Percentiles rank a stretch among this genome's conserved stretches.
These are phyloP conservation scores for Pangasius sanitwongsei DNA, from an alignment of 2,797 vertebrate genomes.

Conservation along the genomic window DNA sequence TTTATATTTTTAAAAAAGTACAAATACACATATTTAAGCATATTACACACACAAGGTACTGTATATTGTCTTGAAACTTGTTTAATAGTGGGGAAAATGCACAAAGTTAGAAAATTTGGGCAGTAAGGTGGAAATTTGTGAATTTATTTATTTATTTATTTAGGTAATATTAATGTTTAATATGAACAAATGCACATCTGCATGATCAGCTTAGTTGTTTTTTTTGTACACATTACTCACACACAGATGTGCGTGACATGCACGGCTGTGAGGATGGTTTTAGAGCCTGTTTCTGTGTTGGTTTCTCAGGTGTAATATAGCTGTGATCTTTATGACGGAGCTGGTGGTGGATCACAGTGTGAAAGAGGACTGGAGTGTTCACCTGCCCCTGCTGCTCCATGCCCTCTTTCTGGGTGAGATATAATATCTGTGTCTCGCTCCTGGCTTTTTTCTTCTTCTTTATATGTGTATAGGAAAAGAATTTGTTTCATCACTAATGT, in stretches of 20 bases:
- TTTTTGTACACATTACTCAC: not conserved
- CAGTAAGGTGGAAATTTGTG: not conserved
- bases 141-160: not conserved
- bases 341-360: slow-evolving; percentile 99
- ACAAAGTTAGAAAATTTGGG: not conserved
- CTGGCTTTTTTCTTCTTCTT: not conserved
- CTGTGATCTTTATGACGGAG: slow-evolving; percentile 98
- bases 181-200: not conserved
- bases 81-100: not conserved
- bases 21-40: no score
- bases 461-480: not conserved
- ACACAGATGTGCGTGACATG: not conserved
- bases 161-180: not conserved
- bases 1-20: not conserved
- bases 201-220: not conserved
- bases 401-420: slow-evolving; percentile 90
- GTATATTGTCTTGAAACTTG: no score
- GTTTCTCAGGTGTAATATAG: slow-evolving; percentile 89
- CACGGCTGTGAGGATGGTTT: not conserved
- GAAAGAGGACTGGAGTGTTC: slow-evolving; percentile 95
- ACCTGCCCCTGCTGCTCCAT: slow-evolving; percentile 90
- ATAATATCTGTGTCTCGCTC: not conserved
- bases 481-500: not conserved
- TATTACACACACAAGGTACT: not conserved
- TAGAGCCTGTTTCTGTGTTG: not conserved